Conservation (phyloP, 1,140 invertebrate genomes). For the Drosophila eugracilis region DNA sequence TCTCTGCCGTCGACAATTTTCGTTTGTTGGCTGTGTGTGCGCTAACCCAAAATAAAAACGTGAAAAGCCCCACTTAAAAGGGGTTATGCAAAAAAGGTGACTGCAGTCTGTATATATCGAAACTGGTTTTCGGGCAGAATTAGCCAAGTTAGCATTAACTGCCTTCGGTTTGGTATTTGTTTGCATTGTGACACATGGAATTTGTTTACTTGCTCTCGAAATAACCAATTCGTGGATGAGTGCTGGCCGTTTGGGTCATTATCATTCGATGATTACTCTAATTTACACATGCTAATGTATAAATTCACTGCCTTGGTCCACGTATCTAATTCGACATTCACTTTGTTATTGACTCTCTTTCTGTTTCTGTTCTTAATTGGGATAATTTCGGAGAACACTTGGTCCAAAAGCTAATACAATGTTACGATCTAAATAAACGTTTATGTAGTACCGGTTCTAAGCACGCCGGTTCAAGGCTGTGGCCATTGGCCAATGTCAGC, state of each 20-base stretch:
- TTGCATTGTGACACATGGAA: constrained; percentile 44
- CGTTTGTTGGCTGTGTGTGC: neutral
- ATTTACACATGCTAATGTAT: constrained; percentile 19
- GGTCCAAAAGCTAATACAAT: constrained; percentile 33
- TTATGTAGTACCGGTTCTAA: constrained; percentile 57
- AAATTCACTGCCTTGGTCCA: constrained; percentile 31
- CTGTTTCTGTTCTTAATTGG: too few relatives aligned
- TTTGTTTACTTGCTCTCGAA: constrained; percentile 33
- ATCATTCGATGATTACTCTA: constrained; percentile 30
- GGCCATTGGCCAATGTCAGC: constrained; percentile 41
- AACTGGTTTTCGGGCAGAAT: constrained; percentile 77
- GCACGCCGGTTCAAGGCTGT: constrained; percentile 39
- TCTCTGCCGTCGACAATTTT: constrained; percentile 40
- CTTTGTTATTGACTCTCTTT: constrained; percentile 40
- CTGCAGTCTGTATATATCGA: constrained; percentile 50
- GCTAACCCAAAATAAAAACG: constrained; percentile 51
- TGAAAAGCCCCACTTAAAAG: constrained; percentile 55
- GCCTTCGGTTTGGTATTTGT: constrained; percentile 47
- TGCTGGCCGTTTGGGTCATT: constrained; percentile 1
- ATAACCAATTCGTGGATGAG: constrained; percentile 29
- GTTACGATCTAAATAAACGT: constrained; percentile 39
- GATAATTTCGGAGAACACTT: constrained; percentile 45
- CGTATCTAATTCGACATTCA: constrained; percentile 56
- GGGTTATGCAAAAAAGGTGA: constrained; percentile 70
- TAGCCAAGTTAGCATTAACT: constrained; percentile 67